A percentile compares a stretch with the other conserved stretches of the same genome.
phyloP scores from a whole-genome alignment of 2,797 vertebrate genomes.

The Spinus olivaceus region DNA sequence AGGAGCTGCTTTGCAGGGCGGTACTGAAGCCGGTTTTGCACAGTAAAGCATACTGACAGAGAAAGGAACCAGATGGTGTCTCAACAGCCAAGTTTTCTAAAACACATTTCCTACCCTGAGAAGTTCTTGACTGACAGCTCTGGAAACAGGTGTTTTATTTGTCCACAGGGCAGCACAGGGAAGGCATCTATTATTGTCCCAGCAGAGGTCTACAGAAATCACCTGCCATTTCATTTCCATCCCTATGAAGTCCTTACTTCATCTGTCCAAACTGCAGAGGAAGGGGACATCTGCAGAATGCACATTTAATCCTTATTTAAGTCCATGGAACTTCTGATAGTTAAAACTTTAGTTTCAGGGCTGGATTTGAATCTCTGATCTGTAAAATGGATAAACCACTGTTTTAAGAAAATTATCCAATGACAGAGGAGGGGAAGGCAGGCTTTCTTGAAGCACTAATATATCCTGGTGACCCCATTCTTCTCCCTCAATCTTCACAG shows the following conservation, averaged over 20 bases:
- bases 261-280: neutral
- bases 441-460: neutral
- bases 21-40: neutral
- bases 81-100: conserved; percentile 51
- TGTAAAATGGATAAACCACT: neutral
- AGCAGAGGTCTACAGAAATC: neutral
- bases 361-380: neutral
- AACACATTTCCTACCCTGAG: conserved; percentile 52
- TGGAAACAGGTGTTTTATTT: neutral
- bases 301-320: neutral
- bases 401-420: neutral
- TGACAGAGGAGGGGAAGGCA: neutral
- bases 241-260: neutral
- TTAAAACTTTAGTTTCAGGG: neutral
- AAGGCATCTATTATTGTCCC: neutral
- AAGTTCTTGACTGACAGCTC: conserved; percentile 39
- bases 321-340: neutral
- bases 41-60: conserved; percentile 21
- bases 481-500: neutral
- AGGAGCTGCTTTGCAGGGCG: neutral
- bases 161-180: neutral
- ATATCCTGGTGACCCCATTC: neutral
- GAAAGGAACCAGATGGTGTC: conserved; percentile 65
- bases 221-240: neutral
- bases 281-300: neutral